Base-by-base conservation (phyloP, 1,140 invertebrate species). In the Phymorhynchus buccinoides region DNA sequence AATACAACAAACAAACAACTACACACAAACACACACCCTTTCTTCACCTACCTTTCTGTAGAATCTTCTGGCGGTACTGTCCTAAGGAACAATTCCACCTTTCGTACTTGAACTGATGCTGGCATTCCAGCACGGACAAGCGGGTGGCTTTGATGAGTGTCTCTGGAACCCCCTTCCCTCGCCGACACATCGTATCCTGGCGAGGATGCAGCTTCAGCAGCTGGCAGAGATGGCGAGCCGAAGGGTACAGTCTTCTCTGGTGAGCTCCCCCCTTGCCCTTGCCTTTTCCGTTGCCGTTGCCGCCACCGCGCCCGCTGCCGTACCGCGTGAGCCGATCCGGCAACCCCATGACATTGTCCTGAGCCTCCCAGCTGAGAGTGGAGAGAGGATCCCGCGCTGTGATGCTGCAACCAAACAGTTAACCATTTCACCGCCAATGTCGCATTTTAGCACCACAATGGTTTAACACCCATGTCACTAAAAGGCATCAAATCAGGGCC, bases 71-170 rank as follows among this genome's bases (percentile, higher is more conserved):
- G 81, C 90, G 86, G 84, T 90, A 89, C n/a, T 88, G 86, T 41
- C 88, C 89, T 4, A 91, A 86, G 1, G 92, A 89, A 84, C 93
- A 93, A 81, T 93, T 93, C 93, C 93, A 93, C 56, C 92, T 85
- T 68, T 93, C 91, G 66, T 90, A 82, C 85, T 88, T 85, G 86
- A 93, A 93, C 86, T 93, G 92, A 39, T 89, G 84, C 77, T 90
- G 90, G 81, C 93, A 94, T 84, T 93, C 91, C 41, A 89, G 73
- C n/a, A 92, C 88, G 44, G 92, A 91, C 39, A 92, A 87, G 62
- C 86, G 37, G 30, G 87, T 89, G 12, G 91, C 89, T 66, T 88
- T 88, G 66, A 90, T 73, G 42, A 92, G 86, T 7, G 87, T 88
- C 73, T 89, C 80, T 0, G 89, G 88, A 7, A 91, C 84, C 18